Percentiles rank a stretch among this genome's conserved stretches.
Conservation (phyloP, 2,797 vertebrate species). For the Chiloscyllium punctatum region DNA sequence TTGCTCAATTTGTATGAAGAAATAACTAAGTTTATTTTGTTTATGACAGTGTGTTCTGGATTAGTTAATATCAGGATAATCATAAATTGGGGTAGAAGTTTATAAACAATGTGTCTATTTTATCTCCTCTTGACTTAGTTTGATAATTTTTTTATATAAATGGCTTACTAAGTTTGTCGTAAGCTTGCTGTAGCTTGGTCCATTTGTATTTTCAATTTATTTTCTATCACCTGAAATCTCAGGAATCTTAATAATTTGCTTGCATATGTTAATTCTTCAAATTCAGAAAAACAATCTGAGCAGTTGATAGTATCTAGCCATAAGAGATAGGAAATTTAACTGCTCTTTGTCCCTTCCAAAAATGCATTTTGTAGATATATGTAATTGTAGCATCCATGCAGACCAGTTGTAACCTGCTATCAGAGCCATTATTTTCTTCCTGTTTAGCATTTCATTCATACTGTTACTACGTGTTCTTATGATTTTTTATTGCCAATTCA, state of each 20-base stretch:
- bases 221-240: background rate
- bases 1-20: background rate
- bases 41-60: background rate
- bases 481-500: background rate
- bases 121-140: background rate
- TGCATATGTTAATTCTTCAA: background rate
- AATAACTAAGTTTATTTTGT: background rate
- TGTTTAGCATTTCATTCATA: background rate
- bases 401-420: background rate
- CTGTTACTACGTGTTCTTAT: background rate
- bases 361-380: background rate
- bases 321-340: background rate
- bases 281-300: background rate
- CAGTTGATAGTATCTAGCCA: background rate
- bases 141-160: background rate
- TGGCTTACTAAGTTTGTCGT: too few species aligned
- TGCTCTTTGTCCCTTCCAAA: background rate
- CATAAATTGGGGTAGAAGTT: background rate
- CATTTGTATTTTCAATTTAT: background rate
- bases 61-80: background rate
- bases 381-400: background rate
- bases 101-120: background rate
- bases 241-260: conserved; percentile 18
- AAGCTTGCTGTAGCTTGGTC: background rate
- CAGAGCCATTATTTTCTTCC: background rate